Evolutionary conservation across 2,888 invertebrate species (phyloP).

Genomic region (Synergus umbraculus): DNA sequence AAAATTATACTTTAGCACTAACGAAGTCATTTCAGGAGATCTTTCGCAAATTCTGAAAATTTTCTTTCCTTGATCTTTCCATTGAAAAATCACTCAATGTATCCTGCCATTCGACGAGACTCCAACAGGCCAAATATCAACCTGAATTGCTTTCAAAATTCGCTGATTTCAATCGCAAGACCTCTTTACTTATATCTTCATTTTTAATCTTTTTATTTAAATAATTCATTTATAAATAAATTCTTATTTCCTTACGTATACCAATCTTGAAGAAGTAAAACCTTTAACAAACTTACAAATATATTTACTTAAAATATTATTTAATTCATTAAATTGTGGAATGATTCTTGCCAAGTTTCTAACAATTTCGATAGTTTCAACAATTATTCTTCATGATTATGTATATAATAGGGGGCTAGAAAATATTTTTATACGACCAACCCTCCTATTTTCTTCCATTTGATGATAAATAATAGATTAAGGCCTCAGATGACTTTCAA

Average conservation of each 20-base stretch:
- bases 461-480: no score
- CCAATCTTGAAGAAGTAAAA: neutral
- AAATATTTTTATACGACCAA: no score
- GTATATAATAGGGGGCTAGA: neutral
- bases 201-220: neutral
- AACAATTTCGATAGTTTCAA: neutral
- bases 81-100: conserved; percentile 2
- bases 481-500: no score
- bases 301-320: neutral
- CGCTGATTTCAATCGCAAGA: neutral
- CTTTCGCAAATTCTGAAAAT: neutral
- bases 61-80: neutral
- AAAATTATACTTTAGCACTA: neutral
- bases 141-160: neutral
- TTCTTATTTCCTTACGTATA: neutral
- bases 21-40: conserved; percentile 26
- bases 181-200: neutral
- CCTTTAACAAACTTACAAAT: neutral
- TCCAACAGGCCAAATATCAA: neutral
- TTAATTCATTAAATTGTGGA: neutral
- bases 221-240: neutral
- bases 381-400: neutral
- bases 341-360: neutral
- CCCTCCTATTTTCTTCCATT: no score
- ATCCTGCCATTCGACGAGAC: conserved; percentile 27